Percentiles rank a stretch among this genome's conserved stretches.
These are phyloP conservation scores for Neogobius melanostomus DNA, from an alignment of 2,113 vertebrate genomes.

Conservation along the genomic window DNA sequence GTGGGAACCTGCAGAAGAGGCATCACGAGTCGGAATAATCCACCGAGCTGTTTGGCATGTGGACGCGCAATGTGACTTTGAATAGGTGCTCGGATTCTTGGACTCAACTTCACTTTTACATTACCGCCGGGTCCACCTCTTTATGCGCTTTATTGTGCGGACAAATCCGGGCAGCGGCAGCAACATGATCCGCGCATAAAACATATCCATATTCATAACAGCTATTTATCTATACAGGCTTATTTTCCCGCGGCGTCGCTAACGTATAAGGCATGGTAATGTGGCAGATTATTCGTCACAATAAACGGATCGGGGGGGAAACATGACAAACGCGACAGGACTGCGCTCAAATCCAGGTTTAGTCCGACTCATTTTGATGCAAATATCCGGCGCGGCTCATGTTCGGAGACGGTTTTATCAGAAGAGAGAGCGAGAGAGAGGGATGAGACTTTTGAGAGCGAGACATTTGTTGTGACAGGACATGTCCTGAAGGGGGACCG, in stretches of 20 bases:
- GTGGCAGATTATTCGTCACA: constrained; percentile 11
- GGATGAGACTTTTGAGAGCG: not conserved
- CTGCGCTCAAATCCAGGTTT: not conserved
- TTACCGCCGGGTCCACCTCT: not conserved
- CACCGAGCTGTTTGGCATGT: no score
- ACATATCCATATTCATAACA: constrained; percentile 13
- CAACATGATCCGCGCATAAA: not conserved
- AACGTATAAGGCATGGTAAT: not conserved
- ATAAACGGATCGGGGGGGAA: not conserved
- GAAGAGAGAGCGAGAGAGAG: not conserved
- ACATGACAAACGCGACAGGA: not conserved
- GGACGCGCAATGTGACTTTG: no score
- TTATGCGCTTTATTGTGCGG: not conserved
- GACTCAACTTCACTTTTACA: constrained; percentile 2
- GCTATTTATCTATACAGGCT: constrained; percentile 2
- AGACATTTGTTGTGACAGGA: not conserved
- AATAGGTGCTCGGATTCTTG: no score
- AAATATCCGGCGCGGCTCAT: not conserved
- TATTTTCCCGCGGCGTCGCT: not conserved
- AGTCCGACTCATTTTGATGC: constrained; percentile 2
- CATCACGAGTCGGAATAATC: no score
- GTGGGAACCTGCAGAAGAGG: no score
- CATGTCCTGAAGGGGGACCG: not conserved
- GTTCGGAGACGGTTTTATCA: not conserved
- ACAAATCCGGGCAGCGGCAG: not conserved